Base-by-base conservation (phyloP, 2,113 vertebrate species). In the Nothobranchius furzeri region DNA sequence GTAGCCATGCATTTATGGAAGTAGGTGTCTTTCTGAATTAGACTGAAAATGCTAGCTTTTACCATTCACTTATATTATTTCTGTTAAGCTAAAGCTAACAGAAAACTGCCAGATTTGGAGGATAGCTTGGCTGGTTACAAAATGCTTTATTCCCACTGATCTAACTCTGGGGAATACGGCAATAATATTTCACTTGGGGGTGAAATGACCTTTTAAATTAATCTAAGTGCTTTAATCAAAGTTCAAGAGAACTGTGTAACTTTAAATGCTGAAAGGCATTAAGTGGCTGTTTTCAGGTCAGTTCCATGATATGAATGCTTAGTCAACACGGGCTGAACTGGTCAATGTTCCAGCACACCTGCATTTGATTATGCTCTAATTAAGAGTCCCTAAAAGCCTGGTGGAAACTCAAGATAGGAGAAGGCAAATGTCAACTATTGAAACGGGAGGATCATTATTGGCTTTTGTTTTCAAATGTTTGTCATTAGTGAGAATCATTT, bases 281-380 rank as follows among this genome's bases (percentile, higher is more conserved):
- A 52, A 46, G 13, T 12, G 14, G n/a, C 11, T 67, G n/a, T 70
- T 47, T 3, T 15, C 46, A 47, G n/a, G 9, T 58, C 40, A 64
- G 35, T 43, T 51, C 48, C 14, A 9, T 45, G 14, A 43, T 50
- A 50, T 63, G 40, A 25, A 30, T 25, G 3, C 6, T 36, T 15
- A 24, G 53, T 25, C 42, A 59, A 55, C 42, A 69, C 48, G 60
- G 12, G 40, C 36, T 53, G 40, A 73, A 79, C 35, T 60, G 50
- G 24, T 37, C 9, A 51, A 74, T 46, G 54, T 82, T 82, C 52
- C 50, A 64, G 20, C 49, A 56, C 64, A 81, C 52, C 75, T 71
- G 59, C 0, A 2, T 57, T 66, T 66, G 66, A 75, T 78, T 48
- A 71, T 14, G 30, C 12, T 1, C 49, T 73, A 79, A 84, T 84